Evolutionary conservation across 2,797 vertebrate genomes (phyloP).

Genomic region (Argya squamiceps): DNA sequence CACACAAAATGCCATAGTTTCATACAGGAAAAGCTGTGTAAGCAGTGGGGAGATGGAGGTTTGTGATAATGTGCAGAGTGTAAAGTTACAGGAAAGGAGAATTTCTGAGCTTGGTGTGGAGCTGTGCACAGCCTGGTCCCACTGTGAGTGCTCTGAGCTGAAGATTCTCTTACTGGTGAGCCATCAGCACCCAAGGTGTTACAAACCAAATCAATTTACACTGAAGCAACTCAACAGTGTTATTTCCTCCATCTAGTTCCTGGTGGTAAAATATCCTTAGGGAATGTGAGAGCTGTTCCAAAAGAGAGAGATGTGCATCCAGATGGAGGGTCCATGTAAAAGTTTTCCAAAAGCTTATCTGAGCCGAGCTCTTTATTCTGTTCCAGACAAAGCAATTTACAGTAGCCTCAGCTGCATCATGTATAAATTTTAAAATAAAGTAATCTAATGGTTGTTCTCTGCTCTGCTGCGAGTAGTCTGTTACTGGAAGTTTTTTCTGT

Average conservation of each 20-base stretch:
- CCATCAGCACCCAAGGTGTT: background rate
- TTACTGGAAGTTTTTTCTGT: background rate
- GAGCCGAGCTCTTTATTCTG: background rate
- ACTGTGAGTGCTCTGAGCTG: background rate
- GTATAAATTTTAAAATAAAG: background rate
- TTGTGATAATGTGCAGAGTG: background rate
- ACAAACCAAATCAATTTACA: background rate
- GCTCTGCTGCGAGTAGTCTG: background rate
- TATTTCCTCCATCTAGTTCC: background rate
- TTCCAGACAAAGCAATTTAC: background rate
- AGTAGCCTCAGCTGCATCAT: background rate
- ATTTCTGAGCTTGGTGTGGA: background rate
- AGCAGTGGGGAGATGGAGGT: background rate
- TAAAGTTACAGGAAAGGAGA: background rate
- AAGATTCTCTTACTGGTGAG: background rate
- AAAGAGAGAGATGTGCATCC: background rate
- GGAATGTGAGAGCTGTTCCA: background rate
- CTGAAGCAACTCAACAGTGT: background rate
- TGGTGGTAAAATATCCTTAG: background rate
- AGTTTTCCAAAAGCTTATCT: background rate
- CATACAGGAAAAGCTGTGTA: background rate
- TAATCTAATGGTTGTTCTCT: background rate
- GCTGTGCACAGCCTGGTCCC: background rate
- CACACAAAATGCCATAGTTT: background rate
- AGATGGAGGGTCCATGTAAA: background rate